Conservation (phyloP, 2,113 vertebrate genomes). For the Oxyura jamaicensis region DNA sequence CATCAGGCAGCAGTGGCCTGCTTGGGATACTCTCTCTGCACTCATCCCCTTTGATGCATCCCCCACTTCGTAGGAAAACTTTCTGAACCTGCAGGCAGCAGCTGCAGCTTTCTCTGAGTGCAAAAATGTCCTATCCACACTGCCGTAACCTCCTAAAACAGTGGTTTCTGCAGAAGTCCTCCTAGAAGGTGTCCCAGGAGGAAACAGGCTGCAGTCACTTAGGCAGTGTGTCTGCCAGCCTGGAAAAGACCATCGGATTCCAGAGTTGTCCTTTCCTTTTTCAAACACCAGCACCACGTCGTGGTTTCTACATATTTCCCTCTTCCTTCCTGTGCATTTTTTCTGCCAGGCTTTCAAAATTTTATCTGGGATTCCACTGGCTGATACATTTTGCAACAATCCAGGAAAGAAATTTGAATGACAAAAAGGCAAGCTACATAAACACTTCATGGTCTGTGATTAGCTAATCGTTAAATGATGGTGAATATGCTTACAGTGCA, state of each 20-base stretch:
- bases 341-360: constrained; percentile 15
- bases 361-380: neutral
- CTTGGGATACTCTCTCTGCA: neutral
- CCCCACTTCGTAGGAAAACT: neutral
- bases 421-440: constrained; percentile 31
- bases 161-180: neutral
- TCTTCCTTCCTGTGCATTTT: neutral
- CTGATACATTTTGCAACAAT: neutral
- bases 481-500: constrained; percentile 45
- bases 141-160: neutral
- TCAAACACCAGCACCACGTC: neutral
- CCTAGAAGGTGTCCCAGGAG: neutral
- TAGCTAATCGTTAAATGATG: constrained; percentile 56
- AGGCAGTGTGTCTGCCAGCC: neutral
- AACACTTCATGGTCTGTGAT: constrained; percentile 58
- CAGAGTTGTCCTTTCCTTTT: neutral
- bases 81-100: neutral
- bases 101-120: neutral
- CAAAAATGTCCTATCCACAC: fast-evolving
- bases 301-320: neutral
- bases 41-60: neutral
- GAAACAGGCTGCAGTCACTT: neutral
- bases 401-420: constrained; percentile 45
- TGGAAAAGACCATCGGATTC: neutral
- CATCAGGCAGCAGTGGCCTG: neutral